Percentiles rank a stretch among this genome's conserved stretches.
Evolutionary conservation across 2,888 invertebrate species (phyloP).

Genomic region (Temnothorax rugatulus): DNA sequence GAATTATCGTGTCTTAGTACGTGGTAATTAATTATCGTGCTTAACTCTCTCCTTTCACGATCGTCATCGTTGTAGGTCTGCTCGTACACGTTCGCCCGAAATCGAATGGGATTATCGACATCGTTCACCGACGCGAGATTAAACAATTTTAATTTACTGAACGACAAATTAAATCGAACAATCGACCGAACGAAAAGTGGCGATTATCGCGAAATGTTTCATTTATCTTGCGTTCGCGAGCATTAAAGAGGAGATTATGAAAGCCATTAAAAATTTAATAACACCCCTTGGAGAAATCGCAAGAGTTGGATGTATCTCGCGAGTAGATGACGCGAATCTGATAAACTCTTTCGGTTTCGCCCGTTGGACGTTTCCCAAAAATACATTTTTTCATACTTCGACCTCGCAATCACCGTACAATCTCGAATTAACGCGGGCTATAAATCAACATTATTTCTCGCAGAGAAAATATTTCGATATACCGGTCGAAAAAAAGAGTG

Average conservation of each 20-base stretch:
- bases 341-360: constrained; percentile 57
- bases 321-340: constrained; percentile 53
- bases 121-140: constrained; percentile 16
- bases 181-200: constrained; percentile 13
- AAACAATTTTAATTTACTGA: constrained; percentile 25
- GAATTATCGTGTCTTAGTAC: constrained; percentile 61
- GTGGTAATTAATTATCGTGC: constrained; percentile 61
- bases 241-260: constrained; percentile 37
- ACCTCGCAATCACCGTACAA: constrained; percentile 68
- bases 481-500: constrained; percentile 41
- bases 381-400: constrained; percentile 70
- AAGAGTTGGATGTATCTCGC: constrained; percentile 19
- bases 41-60: constrained; percentile 28
- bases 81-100: neutral
- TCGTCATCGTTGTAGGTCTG: constrained; percentile 33
- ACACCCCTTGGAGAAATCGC: constrained; percentile 49
- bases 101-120: constrained; percentile 18
- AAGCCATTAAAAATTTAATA: constrained; percentile 50
- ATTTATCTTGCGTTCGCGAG: constrained; percentile 3
- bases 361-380: constrained; percentile 66
- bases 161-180: constrained; percentile 45
- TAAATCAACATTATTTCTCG: constrained; percentile 73
- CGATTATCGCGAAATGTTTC: constrained; percentile 38
- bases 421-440: constrained; percentile 73
- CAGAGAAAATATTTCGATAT: constrained; percentile 52